Base-by-base conservation (phyloP, 2,113 vertebrate species). In the Pontoporia blainvillei region DNA sequence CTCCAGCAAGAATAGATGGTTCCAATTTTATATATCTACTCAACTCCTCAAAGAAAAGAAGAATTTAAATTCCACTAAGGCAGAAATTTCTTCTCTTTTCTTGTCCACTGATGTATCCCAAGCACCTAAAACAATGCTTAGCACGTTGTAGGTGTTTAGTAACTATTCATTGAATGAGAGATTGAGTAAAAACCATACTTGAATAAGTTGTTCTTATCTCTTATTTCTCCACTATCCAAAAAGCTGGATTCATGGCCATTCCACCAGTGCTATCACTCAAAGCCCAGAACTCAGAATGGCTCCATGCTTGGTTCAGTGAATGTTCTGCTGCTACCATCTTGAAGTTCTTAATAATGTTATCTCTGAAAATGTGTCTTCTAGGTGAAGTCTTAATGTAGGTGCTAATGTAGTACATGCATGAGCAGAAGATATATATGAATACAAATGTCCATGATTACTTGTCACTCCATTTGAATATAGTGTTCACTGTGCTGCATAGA, bases 211-310 rank as follows among this genome's bases (percentile, higher is more conserved):
- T 75, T 72, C 6, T 83, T 90, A 18, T 64, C 29, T 27, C 18
- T 81, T 64, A 1, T 71, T 71, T 86, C 27, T 49, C 31, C 25
- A 11, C 4, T 6, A 29, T 34, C 17, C n/a, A 89, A 10, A 88
- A 69, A 52, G 6, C 20, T 72, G 11, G 14, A 23, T 92, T 49
- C 2, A 13, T 34, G 8, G 20, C 13, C 2, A 11, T 66, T 41
- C 2, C 6, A 17, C 10, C 6, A 13, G 2, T 27, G 34, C 2
- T 39, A 15, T 8, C 41, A 87, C 20, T 25, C 0, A n/a, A 25
- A 4, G 2, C 3, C 17, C 23, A 27, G 4, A 13, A 11, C 20
- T 34, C 36, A 41, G n/a, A 83, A 64, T 1, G 29, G 15, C 0
- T 21, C 14, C 2, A 25, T 62, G 31, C 1, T 79, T 59, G 7